phyloP scores from a whole-genome alignment of 1,140 invertebrate species.

The Saccostrea glomerata region DNA sequence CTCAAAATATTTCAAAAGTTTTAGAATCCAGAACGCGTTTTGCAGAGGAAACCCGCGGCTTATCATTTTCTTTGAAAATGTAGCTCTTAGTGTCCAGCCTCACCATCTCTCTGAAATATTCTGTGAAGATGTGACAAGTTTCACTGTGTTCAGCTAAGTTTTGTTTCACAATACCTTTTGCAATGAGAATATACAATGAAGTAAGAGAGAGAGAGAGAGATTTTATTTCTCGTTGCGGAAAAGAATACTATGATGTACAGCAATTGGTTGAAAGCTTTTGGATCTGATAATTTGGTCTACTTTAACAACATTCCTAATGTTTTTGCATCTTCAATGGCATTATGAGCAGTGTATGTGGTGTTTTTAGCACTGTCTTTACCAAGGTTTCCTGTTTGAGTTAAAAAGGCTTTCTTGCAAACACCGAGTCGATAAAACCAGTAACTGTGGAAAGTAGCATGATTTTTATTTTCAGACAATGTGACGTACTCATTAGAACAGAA shows the following conservation, averaged over 20 bases:
- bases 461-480: background rate
- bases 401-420: constrained; percentile 30
- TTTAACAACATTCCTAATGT: background rate
- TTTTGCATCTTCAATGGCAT: constrained; percentile 33
- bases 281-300: background rate
- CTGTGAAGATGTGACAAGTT: background rate
- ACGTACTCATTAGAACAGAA: constrained; percentile 17
- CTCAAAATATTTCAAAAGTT: constrained; percentile 35
- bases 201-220: background rate
- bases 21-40: background rate
- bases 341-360: constrained; percentile 18
- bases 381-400: constrained; percentile 27
- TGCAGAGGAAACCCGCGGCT: constrained; percentile 5
- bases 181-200: constrained; percentile 24
- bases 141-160: background rate
- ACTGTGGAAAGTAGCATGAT: background rate
- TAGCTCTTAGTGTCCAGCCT: constrained; percentile 15
- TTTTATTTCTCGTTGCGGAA: background rate
- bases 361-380: background rate
- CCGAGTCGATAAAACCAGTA: constrained; percentile 33
- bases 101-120: background rate
- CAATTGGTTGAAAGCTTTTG: background rate
- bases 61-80: background rate
- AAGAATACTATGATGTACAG: background rate
- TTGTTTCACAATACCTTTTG: constrained; percentile 17